Base-by-base conservation (phyloP, 2,113 vertebrate species). In the Gallinago jamesoni region DNA sequence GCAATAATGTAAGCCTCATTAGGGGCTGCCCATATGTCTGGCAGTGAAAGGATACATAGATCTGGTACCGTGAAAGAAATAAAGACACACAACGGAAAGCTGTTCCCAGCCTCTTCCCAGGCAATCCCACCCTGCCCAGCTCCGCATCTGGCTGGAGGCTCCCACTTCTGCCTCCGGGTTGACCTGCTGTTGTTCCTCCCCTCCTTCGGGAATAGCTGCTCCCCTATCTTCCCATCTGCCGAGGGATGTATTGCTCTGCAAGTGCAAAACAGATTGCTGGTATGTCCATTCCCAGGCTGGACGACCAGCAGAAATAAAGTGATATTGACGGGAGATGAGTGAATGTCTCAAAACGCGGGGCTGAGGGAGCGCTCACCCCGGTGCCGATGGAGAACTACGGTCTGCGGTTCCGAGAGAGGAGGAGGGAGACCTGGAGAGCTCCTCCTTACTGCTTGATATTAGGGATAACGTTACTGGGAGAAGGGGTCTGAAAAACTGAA, bases 1-100 rank as follows among this genome's bases (percentile, higher is more conserved):
- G 95, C 83, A 92, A 84, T 93, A 96, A 96, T 94, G 56, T 78
- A 95, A 96, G 92, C 73, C 96, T 96, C 93, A 95, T 94, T 97
- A 96, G 77, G 93, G 85, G 56, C 92, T 92, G 82, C 90, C 80
- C 68, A 88, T 90, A 93, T 90, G 83, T 74, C 94, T 95, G 60
- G 60, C 60, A 84, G 59, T 10, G 73, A 70, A 68, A 74, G 64
- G 39, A 92, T 55, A 33, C 30, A 30, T 3, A 64, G 83, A 33
- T 56, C 48, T 66, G 30, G 9, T 33, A 11, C 33, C 6, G 19
- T 5, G 39, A 17, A 27, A 72, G 87, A 43, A 41, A 37, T 3
- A 25, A 31, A 60, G 31, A 4, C 18, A 64, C 79, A 14, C 14
- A 39, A 27, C 0, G 0, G 5, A 31, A 78, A 82, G 11, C 33